phyloP scores from a whole-genome alignment of 2,888 invertebrate species.

The Sipha maydis region DNA sequence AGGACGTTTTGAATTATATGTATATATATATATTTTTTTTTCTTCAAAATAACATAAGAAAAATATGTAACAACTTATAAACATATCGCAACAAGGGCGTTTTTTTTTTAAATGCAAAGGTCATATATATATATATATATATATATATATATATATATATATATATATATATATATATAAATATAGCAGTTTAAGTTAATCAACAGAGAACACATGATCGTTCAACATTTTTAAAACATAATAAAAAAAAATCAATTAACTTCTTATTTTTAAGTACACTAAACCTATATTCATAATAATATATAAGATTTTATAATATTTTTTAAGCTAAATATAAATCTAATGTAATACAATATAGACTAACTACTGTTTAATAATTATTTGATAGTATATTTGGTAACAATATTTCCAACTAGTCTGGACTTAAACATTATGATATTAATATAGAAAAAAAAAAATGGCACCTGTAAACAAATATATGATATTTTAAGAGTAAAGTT shows the following conservation, averaged over 20 bases:
- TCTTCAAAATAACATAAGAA: constrained; percentile 29
- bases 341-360: constrained; percentile 46
- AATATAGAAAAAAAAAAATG: constrained; percentile 54
- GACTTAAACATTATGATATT: constrained; percentile 53
- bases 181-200: constrained; percentile 48
- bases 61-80: constrained; percentile 37
- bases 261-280: constrained; percentile 51
- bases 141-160: constrained; percentile 33
- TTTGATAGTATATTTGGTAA: constrained; percentile 60
- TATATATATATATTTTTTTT: not conserved
- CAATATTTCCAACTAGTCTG: constrained; percentile 57
- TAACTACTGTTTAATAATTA: constrained; percentile 55
- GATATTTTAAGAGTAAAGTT: constrained; percentile 48
- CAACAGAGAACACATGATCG: constrained; percentile 49
- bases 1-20: constrained; percentile 13
- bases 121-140: constrained; percentile 22
- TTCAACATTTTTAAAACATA: constrained; percentile 47
- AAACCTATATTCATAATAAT: constrained; percentile 34
- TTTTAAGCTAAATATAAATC: constrained; percentile 40
- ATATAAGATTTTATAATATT: constrained; percentile 6
- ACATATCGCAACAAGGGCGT: constrained; percentile 27
- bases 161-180: constrained; percentile 21
- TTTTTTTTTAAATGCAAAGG: constrained; percentile 49
- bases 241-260: constrained; percentile 51
- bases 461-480: constrained; percentile 60